Evolutionary conservation across 1,140 invertebrate genomes (phyloP).

Genomic region (Arion vulgaris): DNA sequence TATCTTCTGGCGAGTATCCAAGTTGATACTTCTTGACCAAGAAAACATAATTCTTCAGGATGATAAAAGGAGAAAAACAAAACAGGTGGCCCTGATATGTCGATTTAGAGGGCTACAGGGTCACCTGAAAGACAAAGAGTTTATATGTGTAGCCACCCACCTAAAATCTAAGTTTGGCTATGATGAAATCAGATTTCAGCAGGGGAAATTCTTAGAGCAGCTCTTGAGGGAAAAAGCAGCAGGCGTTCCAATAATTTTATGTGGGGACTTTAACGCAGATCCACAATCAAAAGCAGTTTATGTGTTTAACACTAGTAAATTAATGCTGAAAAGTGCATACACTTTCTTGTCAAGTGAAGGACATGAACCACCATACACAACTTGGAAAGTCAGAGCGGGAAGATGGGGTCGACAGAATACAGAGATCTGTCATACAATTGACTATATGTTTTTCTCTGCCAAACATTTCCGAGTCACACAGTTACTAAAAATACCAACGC

Average conservation of each 20-base stretch:
- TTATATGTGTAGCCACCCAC: conserved; percentile 84
- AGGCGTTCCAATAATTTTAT: conserved; percentile 77
- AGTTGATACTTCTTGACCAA: conserved; percentile 78
- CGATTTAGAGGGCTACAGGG: conserved; percentile 40
- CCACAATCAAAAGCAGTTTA: conserved; percentile 82
- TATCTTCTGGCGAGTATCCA: conserved; percentile 80
- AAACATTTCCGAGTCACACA: conserved; percentile 77
- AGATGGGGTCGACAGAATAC: conserved; percentile 66
- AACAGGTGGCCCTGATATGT: conserved; percentile 79
- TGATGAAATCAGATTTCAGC: conserved; percentile 78
- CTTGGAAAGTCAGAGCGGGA: conserved; percentile 82
- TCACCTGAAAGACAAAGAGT: conserved; percentile 62
- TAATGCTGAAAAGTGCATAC: conserved; percentile 70
- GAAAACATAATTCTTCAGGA: conserved; percentile 80
- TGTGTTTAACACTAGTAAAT: conserved; percentile 48
- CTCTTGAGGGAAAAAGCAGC: conserved; percentile 75
- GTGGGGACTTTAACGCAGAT: conserved; percentile 87
- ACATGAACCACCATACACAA: conserved; percentile 81
- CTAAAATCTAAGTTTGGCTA: conserved; percentile 81
- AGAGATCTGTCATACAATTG: conserved; percentile 83
- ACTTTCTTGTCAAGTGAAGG: conserved; percentile 47
- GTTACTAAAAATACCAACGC: conserved; percentile 79
- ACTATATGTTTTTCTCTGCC: conserved; percentile 84
- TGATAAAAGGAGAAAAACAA: conserved; percentile 83
- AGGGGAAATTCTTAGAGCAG: conserved; percentile 82